Conservation (phyloP, 2,797 vertebrate species). For the Pteronotus mesoamericanus region DNA sequence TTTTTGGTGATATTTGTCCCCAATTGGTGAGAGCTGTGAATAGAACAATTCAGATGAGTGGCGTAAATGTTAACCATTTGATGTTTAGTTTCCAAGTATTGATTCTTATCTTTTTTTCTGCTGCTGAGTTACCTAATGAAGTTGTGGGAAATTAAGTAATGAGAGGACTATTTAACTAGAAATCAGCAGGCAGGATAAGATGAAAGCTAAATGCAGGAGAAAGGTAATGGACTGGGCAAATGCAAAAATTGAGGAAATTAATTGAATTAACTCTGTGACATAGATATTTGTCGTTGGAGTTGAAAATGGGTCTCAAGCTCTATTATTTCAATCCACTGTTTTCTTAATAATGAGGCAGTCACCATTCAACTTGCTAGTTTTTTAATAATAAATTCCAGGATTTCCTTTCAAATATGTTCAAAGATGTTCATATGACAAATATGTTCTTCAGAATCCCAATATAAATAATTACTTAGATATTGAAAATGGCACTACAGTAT, state of each 20-base stretch:
- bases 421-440: background rate
- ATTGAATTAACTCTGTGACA: background rate
- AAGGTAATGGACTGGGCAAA: background rate
- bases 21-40: background rate
- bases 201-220: background rate
- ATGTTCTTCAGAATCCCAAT: background rate
- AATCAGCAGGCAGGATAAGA: background rate
- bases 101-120: background rate
- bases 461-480: conserved; percentile 15
- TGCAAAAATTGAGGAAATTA: background rate
- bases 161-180: background rate
- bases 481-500: background rate
- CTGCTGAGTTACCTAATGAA: background rate
- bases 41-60: background rate
- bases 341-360: background rate
- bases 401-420: background rate
- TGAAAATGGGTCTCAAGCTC: background rate
- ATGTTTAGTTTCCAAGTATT: background rate
- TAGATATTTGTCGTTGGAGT: background rate
- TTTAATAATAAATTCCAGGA: background rate
- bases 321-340: background rate
- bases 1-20: background rate
- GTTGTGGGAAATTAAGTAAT: conserved; percentile 1
- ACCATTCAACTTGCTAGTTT: background rate
- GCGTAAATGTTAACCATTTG: background rate